Evolutionary conservation across 2,113 vertebrate species (phyloP), one percentile per base, ranked within the genome.

Genomic region (Cynoglossus semilaevis): DNA sequence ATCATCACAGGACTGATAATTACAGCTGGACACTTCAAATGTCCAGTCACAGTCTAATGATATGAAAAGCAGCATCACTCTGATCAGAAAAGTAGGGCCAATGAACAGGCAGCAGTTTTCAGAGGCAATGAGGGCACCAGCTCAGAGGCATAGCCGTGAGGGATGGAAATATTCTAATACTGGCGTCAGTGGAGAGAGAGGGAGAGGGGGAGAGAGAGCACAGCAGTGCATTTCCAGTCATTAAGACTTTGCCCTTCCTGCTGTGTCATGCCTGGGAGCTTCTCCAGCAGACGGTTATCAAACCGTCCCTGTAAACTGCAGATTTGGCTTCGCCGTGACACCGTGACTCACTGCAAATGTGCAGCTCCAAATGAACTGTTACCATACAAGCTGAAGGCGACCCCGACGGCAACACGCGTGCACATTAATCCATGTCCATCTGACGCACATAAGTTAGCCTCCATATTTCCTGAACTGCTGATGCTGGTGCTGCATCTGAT

Each of bases 1-100:
- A 55, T 79, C 22, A 29, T 29, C 56, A 73, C 70, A 50, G 48
- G 47, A 19, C 35, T 63, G 66, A 64, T 58, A 41, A 41, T 11
- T 41, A 9, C 17, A 67, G 62, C 51, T 53, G 17, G 18, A 54
- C 49, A 64, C 53, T 73, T 51, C 9, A 40, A 11, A 51, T 16
- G 55, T 35, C 16, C 56, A 58, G 18, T 48, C 44, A 36, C 4
- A 5, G 52, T 55, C n/a, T 44, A 47, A 73, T 47, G 57, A 50
- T 15, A 12, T 12, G 15, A 59, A n/a, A 19, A 15, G 52, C 43
- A 47, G 9, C 43, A 46, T 41, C 38, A 4, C 2, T 10, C n/a
- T 66, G 37, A 56, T 64, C 19, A 49, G 37, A 66, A 53, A 64
- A 74, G 35, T 14, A 18, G 49, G 36, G 52, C 50, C 46, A 52